Evolutionary conservation across 2,888 invertebrate genomes (phyloP).

Genomic region (Hemistola chrysoprasaria): DNA sequence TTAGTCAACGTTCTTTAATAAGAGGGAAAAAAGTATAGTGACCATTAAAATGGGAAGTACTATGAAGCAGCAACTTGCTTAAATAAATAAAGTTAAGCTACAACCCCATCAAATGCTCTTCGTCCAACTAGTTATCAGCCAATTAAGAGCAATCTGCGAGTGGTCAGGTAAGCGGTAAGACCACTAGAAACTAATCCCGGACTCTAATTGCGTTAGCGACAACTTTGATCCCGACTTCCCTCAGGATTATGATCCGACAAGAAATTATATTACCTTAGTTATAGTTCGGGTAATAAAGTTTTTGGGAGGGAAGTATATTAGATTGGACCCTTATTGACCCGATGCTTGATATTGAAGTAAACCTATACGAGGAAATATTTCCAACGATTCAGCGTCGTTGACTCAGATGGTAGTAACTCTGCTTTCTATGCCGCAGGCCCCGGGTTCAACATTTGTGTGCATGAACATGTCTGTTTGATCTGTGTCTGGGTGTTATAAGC

Average conservation of each 20-base stretch:
- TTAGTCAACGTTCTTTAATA: no score
- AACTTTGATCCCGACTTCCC: conserved; percentile 78
- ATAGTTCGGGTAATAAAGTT: conserved; percentile 63
- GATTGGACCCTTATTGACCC: conserved; percentile 4
- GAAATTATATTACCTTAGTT: conserved; percentile 71
- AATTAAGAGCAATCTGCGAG: conserved; percentile 60
- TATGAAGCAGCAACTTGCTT: not conserved
- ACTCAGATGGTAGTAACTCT: no score
- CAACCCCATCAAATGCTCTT: conserved; percentile 22
- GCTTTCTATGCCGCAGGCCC: no score
- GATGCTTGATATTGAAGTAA: no score
- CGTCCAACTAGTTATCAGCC: conserved; percentile 39
- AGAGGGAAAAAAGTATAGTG: no score
- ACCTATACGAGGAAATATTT: no score
- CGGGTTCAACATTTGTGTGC: no score
- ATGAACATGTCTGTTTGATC: no score
- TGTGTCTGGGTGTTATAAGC: no score
- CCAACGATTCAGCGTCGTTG: no score
- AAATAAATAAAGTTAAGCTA: conserved; percentile 16
- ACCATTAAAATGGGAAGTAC: no score
- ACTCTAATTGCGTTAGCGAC: conserved; percentile 77
- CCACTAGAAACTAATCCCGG: conserved; percentile 75
- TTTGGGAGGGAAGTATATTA: conserved; percentile 28
- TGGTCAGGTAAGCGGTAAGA: conserved; percentile 55
- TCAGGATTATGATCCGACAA: conserved; percentile 73